Evolutionary conservation across 2,113 vertebrate species (phyloP), one percentile per base, ranked within the genome.

Genomic region (Labrus mixtus): DNA sequence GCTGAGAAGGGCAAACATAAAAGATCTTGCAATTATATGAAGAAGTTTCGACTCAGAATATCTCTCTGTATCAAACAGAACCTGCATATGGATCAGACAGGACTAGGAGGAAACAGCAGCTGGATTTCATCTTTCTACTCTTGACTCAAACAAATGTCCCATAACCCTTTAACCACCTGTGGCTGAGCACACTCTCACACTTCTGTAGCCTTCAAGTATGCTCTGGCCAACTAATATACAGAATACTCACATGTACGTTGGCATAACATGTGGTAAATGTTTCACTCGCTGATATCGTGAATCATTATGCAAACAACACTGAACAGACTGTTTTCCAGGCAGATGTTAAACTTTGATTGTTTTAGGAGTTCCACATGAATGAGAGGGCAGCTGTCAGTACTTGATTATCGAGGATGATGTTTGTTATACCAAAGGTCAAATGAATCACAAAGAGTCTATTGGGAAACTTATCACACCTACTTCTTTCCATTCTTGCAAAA

Each of bases 131-230:
- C 62, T 80, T 59, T 65, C 39, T 46, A 51, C 51, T 46, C 51
- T 33, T 65, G 81, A 50, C 46, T 85, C 43, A 59, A 74, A 79
- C 68, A 63, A n/a, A 61, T 67, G 59, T 41, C 65, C 51, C 46
- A 41, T 41, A 62, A 79, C 37, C 29, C 20, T 29, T 20, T 41
- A 72, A 84, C 55, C 53, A 57, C 13, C 43, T 15, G 60, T 73
- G 85, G 61, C 80, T 73, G 72, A 81, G 64, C 67, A 74, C 63
- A 55, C 66, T 73, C 73, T 73, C 82, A 79, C 53, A 85, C 71
- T 20, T 70, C 39, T 68, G 57, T 5, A 64, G 64, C 53, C 37
- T 63, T 54, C 25, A 73, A 25, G 66, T 77, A 78, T 76, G 73
- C 54, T 69, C 11, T 65, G 72, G 23, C 8, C 37, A 16, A 58